Evolutionary conservation across 2,888 invertebrate genomes (phyloP), one percentile per base, ranked within the genome.

Genomic region (Drosophila lacicola): DNA sequence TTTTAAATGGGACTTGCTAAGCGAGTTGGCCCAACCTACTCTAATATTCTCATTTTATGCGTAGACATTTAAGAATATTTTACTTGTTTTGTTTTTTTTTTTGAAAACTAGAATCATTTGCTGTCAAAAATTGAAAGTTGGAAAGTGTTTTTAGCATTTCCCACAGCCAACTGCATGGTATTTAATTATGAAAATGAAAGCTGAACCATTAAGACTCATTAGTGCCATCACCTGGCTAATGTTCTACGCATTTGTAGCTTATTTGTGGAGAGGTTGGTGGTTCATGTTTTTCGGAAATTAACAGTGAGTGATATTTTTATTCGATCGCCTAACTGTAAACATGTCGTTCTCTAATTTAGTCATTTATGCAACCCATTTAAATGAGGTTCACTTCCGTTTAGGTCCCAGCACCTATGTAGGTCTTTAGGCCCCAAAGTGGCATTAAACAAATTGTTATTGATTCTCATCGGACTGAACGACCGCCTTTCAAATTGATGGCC

Each of bases 401-500:
- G 33, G 47, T 9, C 33, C 55, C 61, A 41, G 36, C 21, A 49
- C 17, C 21, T 67, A 62, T 63, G 41, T 70, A 63, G 66, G 53
- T 64, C 58, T 68, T 19, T 10, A 37, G 33, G 29, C 57, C 60
- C 57, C 41, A 29, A 37, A 55, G 67, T 53, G 41, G 54, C 57
- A 66, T 62, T 69, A 57, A 82, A 82, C 82, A 80, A 82, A 82
- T 86, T 83, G 86, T 79, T 82, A 83, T 82, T 86, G 86, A 81
- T 83, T 62, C 67, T 46, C 57, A 86, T 82, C 83, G 60, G 81
- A 79, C 81, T 77, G 72, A 74, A 63, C 83, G 83, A 79, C 78
- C 80, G 80, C 86, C 82, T 85, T 68, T 80, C 73, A 63, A 82
- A 85, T 82, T 78, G 74, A 82, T 86, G 64, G 60, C 53, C 60